These are phyloP conservation scores for Lordiphosa mommai DNA, from an alignment of 1,140 invertebrate species.

Conservation along the genomic window DNA sequence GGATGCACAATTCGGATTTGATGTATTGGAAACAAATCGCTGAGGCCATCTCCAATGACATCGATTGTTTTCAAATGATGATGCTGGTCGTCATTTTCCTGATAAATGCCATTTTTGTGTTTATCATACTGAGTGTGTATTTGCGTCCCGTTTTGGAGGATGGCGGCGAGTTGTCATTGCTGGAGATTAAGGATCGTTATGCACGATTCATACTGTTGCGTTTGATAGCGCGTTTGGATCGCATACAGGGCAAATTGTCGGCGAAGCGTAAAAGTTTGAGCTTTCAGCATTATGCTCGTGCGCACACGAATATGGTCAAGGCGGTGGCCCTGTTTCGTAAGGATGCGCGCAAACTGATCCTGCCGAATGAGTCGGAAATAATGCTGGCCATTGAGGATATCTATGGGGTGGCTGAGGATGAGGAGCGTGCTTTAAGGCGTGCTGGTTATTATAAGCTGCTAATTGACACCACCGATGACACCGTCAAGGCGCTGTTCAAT, in stretches of 20 bases:
- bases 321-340: constrained; percentile 70
- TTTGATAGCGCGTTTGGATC: constrained; percentile 60
- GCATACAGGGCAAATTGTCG: constrained; percentile 54
- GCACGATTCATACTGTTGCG: constrained; percentile 64
- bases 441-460: constrained; percentile 59
- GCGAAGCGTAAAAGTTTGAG: constrained; percentile 37
- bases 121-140: constrained; percentile 46
- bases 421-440: constrained; percentile 46
- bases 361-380: constrained; percentile 68
- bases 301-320: constrained; percentile 61
- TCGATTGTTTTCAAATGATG: constrained; percentile 53
- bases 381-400: constrained; percentile 71
- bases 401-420: constrained; percentile 63
- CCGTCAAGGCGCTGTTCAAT: constrained; percentile 60
- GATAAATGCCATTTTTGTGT: constrained; percentile 53
- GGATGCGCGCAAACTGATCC: constrained; percentile 64
- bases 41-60: constrained; percentile 37
- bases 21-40: constrained; percentile 59
- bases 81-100: constrained; percentile 50
- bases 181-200: constrained; percentile 77
- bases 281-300: constrained; percentile 44
- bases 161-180: constrained; percentile 43
- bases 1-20: constrained; percentile 52
- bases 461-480: constrained; percentile 58
- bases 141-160: constrained; percentile 32